A percentile compares a stretch with the other conserved stretches of the same genome.
Evolutionary conservation across 92 coral and sea anemone genomes (phyloP).

Genomic region (Epizoanthus illoricatus): DNA sequence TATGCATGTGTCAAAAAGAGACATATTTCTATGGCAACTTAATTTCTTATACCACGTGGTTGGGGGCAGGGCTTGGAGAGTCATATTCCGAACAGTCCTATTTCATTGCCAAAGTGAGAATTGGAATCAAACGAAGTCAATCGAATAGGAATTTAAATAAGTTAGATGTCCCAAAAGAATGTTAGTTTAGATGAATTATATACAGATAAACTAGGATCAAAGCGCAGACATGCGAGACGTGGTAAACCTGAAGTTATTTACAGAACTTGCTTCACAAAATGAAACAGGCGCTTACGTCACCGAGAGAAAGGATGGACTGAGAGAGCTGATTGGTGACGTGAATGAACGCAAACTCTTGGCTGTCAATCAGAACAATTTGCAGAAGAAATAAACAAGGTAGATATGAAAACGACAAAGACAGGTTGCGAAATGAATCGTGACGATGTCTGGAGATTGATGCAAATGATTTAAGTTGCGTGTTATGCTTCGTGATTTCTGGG

Average conservation of each 20-base stretch:
- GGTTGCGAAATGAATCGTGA: neutral
- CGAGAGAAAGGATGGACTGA: neutral
- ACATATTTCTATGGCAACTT: conserved; percentile 80
- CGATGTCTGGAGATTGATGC: neutral
- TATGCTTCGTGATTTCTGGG: conserved; percentile 1
- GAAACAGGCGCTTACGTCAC: conserved; percentile 32
- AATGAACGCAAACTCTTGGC: conserved; percentile 4
- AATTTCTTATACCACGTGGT: conserved; percentile 88
- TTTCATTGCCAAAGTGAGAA: neutral
- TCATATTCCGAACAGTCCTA: conserved; percentile 19
- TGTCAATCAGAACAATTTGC: conserved; percentile 59
- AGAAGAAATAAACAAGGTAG: conserved; percentile 34
- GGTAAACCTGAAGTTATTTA: conserved; percentile 4
- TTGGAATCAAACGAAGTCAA: conserved; percentile 7
- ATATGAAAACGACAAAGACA: conserved; percentile 11
- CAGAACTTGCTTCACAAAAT: conserved; percentile 30
- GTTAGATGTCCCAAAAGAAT: neutral
- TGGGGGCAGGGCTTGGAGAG: conserved; percentile 59
- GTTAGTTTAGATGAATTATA: neutral
- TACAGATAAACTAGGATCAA: neutral
- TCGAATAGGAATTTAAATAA: neutral
- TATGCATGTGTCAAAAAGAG: conserved; percentile 72
- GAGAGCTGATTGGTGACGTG: conserved; percentile 32
- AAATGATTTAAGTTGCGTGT: neutral
- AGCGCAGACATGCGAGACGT: neutral